Base-by-base conservation (phyloP, 2,888 invertebrate genomes). In the Platycheirus albimanus region DNA sequence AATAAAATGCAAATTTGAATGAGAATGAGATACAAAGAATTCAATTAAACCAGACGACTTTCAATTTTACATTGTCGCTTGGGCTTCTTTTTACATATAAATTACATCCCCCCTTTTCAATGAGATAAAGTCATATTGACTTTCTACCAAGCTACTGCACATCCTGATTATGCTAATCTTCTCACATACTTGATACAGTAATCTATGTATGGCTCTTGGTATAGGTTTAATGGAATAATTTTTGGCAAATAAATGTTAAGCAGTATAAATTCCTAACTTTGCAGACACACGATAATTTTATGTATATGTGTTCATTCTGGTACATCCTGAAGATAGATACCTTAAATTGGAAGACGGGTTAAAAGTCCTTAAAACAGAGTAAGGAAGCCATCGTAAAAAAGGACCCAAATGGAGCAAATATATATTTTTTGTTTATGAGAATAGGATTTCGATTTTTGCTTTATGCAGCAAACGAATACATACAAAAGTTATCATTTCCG, bases 121-220 rank as follows among this genome's bases (percentile, higher is more conserved):
- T 15, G 3, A 36, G 58, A 54, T 54, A 63, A 61, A 49, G 36
- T 70, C 28, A 11, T 61, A 71, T 71, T 71, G 76, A 76, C 66
- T 76, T 76, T 71, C 52, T 15, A 45, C 41, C 47, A 41, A 58
- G 51, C 47, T 15, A 41, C 10, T 61, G 76, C 41, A 70, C 58
- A 69, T 83, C 71, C 72, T 69, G 67, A 83, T 83, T 83, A 77
- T 83, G 83, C 72, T 77, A 83, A 83, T 77, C 49, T 36, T 38
- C 41, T 20, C 58, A 33, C 51, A 58, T 19, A 38, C 20, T 10
- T n/a, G 36, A 11, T 38, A 56, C 33, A 33, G 8, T 8, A 33
- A 33, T 33, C 30, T 33, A 33, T 8, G 30, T 33, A 17, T 45
- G n/a, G n/a, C n/a, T n/a, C n/a, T n/a, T n/a, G n/a, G 19, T 45